Percentiles rank a stretch among this genome's conserved stretches.
These are phyloP conservation scores for Camponotus fellah DNA, from an alignment of 2,888 invertebrate genomes.

Conservation along the genomic window DNA sequence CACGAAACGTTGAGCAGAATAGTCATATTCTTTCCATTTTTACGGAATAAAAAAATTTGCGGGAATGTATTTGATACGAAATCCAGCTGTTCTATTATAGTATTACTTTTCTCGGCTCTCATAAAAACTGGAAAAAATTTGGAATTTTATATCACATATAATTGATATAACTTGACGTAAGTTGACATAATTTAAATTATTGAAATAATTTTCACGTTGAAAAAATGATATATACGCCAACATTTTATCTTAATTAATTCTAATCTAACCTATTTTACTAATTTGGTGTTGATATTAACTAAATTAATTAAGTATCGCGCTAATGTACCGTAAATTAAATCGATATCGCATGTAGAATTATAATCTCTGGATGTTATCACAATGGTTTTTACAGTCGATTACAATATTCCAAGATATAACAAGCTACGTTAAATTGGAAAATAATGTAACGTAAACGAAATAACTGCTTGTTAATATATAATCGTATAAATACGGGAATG, in stretches of 20 bases:
- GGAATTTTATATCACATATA: neutral
- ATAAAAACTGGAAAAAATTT: neutral
- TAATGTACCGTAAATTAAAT: slow-evolving; percentile 8
- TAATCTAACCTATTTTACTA: neutral
- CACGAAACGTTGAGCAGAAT: slow-evolving; percentile 28
- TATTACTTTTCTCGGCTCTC: neutral
- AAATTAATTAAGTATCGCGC: neutral
- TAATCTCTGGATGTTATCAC: neutral
- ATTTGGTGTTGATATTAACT: neutral
- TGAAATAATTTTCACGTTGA: slow-evolving; percentile 5
- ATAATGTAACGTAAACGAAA: slow-evolving; percentile 3
- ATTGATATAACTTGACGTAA: too few relatives aligned
- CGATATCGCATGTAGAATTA: neutral
- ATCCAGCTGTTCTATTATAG: neutral
- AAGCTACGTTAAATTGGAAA: slow-evolving; percentile 8
- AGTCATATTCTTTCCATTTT: slow-evolving; percentile 35
- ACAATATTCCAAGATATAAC: neutral
- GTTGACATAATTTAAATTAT: neutral
- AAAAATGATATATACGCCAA: neutral
- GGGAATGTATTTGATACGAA: slow-evolving; percentile 9
- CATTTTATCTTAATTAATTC: neutral
- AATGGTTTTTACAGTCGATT: neutral
- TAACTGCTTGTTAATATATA: slow-evolving; percentile 50
- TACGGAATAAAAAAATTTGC: slow-evolving; percentile 34
- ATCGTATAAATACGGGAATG: slow-evolving; percentile 17